Base-by-base conservation (phyloP, 30 jellyfish, hydroid and myxozoan genomes). In the Aurelia coerulea region DNA sequence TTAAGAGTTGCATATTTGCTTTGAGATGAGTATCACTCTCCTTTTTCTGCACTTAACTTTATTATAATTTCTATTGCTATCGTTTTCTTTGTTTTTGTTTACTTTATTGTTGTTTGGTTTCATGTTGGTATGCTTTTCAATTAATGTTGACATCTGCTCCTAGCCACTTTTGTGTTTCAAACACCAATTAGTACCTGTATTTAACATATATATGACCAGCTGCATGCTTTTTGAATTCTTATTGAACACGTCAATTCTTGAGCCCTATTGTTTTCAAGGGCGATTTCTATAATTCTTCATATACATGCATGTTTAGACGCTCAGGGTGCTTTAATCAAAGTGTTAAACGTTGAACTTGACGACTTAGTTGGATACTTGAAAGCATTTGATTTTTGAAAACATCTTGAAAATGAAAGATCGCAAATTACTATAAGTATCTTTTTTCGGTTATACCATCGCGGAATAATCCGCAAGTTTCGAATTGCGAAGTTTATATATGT, bases 221-320 rank as follows among this genome's bases (percentile, higher is more conserved):
- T 60, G 70, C 70, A 17, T 60, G 70, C 35, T 60, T 60, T 60
- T 60, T 60, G 37, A 60, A 60, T 60, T 23, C 70, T 60, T 60
- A 23, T 60, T 60, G 70, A 60, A 17, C 70, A 17, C 35, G 70
- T 60, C 70, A 60, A 60, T 60, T 13, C 70, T 60, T 60, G 35
- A 59, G 32, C 13, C 31, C 68, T 59, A 3, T 60, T 60, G 70
- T 60, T n/a, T 46, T 46, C 14, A 46, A 46, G 56, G 56, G 56
- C 56, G 56, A 46, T 46, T 46, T 46, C 56, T 46, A 46, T 46
- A 9, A 46, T 46, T 46, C 56, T 46, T 46, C 56, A 46, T 46
- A 4, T 14, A 46, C 14, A 9, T 46, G 56, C 56, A 46, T 46
- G 56, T 46, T 46, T 46, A 46, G 56, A 46, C 15, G 56, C 56